These are phyloP conservation scores for Hyaena hyaena DNA, from an alignment of 2,113 vertebrate species.

Conservation along the genomic window DNA sequence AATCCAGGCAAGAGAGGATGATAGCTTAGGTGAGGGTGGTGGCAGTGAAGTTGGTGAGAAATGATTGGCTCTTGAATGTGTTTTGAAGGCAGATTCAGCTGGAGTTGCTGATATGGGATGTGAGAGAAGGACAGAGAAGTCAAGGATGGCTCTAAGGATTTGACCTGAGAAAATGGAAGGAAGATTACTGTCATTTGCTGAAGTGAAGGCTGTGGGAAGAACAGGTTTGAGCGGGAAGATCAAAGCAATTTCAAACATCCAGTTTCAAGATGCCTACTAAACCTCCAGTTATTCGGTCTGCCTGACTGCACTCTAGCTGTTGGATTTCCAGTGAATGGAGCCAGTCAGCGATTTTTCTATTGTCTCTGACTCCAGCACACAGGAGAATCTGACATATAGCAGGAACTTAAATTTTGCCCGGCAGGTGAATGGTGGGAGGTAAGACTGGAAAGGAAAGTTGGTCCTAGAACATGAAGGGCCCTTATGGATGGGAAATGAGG, in stretches of 20 bases:
- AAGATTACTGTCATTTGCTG: not conserved
- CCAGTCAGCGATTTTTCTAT: not conserved
- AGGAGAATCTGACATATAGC: not conserved
- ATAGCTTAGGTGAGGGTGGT: not conserved
- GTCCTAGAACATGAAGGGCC: not conserved
- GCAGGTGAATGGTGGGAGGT: not conserved
- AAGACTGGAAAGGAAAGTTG: not conserved
- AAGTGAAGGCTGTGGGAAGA: not conserved
- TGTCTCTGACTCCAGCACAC: not conserved
- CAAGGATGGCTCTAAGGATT: not conserved
- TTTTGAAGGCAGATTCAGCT: not conserved
- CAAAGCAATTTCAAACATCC: not conserved
- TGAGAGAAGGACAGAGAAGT: not conserved
- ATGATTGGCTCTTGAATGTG: not conserved
- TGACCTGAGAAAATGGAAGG: not conserved
- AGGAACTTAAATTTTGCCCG: not conserved
- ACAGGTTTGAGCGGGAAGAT: not conserved
- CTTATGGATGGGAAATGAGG: not conserved
- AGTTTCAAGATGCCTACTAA: not conserved
- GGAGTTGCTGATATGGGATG: not conserved
- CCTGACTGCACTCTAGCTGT: not conserved
- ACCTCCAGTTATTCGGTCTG: not conserved
- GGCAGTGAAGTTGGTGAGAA: not conserved
- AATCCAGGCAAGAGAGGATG: not conserved
- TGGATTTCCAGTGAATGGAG: not conserved